Conservation (phyloP, 2,888 invertebrate genomes). For the Aromia moschata region DNA sequence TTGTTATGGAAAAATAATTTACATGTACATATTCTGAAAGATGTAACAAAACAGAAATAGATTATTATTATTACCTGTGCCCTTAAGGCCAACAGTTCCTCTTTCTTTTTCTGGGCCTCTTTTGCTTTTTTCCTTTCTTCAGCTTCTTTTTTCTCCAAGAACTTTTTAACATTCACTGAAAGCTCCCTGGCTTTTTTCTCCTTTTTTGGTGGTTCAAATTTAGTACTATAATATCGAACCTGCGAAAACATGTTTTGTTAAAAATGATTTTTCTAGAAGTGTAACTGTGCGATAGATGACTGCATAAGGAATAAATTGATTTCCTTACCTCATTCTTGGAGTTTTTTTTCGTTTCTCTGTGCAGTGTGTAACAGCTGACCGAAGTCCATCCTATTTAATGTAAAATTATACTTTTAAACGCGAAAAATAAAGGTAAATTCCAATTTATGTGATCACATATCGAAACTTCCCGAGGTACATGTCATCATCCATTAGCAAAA, state of each 20-base stretch:
- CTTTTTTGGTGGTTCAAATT: constrained; percentile 85
- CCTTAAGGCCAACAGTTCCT: constrained; percentile 71
- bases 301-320: not conserved
- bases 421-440: constrained; percentile 9
- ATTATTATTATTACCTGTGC: constrained; percentile 63
- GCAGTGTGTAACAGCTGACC: constrained; percentile 70
- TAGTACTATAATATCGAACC: constrained; percentile 76
- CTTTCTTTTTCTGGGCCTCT: constrained; percentile 72
- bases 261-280: constrained; percentile 13
- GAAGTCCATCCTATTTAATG: constrained; percentile 67
- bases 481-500: constrained; percentile 37
- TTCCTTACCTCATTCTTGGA: constrained; percentile 55
- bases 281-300: not conserved
- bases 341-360: constrained; percentile 66
- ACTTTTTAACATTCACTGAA: constrained; percentile 83
- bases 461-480: constrained; percentile 45
- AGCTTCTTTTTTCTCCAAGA: constrained; percentile 82
- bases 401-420: constrained; percentile 5
- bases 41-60: not conserved
- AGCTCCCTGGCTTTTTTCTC: constrained; percentile 72
- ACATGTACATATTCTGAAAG: not conserved
- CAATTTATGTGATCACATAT: constrained; percentile 31
- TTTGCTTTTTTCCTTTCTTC: constrained; percentile 75
- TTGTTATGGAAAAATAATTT: not conserved
- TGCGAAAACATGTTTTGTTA: constrained; percentile 32